Evolutionary conservation across 2,797 vertebrate genomes (phyloP).

Genomic region (Pseudopleuronectes americanus): DNA sequence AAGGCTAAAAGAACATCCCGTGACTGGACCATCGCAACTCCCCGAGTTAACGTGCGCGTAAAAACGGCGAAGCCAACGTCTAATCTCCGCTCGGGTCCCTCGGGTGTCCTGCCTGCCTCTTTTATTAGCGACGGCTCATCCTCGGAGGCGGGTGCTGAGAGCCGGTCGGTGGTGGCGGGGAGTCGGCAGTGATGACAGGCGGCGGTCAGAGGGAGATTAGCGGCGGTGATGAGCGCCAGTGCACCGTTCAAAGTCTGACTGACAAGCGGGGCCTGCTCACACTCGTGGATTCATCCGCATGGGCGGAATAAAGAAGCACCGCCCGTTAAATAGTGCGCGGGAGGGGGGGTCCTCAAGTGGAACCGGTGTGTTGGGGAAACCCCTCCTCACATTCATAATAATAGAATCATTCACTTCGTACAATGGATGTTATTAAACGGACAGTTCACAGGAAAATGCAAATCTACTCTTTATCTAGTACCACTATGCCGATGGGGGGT

Average conservation of each 20-base stretch:
- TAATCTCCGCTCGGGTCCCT: slow-evolving; percentile 50
- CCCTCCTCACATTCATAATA: neutral
- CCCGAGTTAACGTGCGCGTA: slow-evolving; percentile 62
- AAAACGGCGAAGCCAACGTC: slow-evolving; percentile 56
- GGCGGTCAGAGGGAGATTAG: slow-evolving; percentile 61
- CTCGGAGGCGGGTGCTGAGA: slow-evolving; percentile 22
- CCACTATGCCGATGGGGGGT: no score
- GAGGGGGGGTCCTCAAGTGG: slow-evolving; percentile 2
- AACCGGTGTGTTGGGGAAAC: slow-evolving; percentile 8
- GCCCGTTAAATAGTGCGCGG: slow-evolving; percentile 74
- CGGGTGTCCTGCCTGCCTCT: slow-evolving; percentile 29
- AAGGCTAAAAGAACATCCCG: slow-evolving; percentile 74
- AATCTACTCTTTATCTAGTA: no score
- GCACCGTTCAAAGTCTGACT: slow-evolving; percentile 83
- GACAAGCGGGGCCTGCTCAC: slow-evolving; percentile 79
- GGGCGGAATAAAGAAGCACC: slow-evolving; percentile 26
- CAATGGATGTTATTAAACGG: no score
- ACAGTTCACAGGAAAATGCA: no score
- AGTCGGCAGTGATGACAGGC: slow-evolving; percentile 48
- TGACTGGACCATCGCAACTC: slow-evolving; percentile 80
- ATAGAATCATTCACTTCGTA: no score
- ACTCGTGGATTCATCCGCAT: slow-evolving; percentile 71
- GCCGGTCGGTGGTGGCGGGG: slow-evolving; percentile 51
- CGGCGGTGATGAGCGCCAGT: slow-evolving; percentile 76
- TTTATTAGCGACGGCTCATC: slow-evolving; percentile 66